Percentiles rank a stretch among this genome's conserved stretches.
These are phyloP conservation scores for Macaca nemestrina DNA, from an alignment of 2,113 vertebrate species.

Conservation along the genomic window DNA sequence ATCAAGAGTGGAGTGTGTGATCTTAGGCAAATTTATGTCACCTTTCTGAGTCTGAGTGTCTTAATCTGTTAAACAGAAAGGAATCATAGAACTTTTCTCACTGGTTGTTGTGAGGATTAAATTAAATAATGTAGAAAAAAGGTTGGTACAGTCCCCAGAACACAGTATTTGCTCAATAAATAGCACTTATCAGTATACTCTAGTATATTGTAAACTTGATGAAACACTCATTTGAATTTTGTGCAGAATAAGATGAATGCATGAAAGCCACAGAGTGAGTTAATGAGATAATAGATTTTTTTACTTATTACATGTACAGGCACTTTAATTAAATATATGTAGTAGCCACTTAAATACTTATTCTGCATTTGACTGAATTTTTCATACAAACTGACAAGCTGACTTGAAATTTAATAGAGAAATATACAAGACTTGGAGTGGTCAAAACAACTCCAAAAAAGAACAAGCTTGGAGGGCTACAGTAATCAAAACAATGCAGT, in stretches of 20 bases:
- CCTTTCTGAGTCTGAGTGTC: neutral
- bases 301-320: neutral
- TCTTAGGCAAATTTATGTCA: neutral
- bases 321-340: neutral
- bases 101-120: neutral
- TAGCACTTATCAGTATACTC: neutral
- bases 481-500: neutral
- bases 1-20: neutral
- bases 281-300: neutral
- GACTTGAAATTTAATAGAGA: constrained; percentile 13
- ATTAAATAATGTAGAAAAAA: neutral
- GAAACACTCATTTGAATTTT: neutral
- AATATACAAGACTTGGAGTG: neutral
- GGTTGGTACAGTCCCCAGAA: neutral
- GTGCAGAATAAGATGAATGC: neutral
- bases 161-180: neutral
- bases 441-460: neutral
- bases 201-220: constrained; percentile 8
- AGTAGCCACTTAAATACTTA: neutral
- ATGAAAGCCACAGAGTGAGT: neutral
- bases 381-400: neutral
- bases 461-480: neutral
- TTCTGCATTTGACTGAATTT: neutral
- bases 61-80: neutral
- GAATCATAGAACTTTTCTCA: neutral